These are phyloP conservation scores for Agrilus mali DNA, from an alignment of 2,888 invertebrate genomes.

Conservation along the genomic window DNA sequence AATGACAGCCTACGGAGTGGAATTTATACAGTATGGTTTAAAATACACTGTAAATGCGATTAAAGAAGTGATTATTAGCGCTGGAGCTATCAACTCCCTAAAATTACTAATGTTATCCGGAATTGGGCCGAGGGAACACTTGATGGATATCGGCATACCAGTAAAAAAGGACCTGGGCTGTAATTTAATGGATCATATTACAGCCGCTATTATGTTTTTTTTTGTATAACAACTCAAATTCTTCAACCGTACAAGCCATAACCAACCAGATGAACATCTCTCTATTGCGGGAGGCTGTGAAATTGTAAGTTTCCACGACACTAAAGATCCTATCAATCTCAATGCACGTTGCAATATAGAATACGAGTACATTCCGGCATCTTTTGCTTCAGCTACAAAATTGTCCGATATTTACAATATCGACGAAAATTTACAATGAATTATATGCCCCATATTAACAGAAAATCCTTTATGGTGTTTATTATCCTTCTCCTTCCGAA, in stretches of 20 bases:
- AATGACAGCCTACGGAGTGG: slow-evolving; percentile 33
- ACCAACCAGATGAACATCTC: slow-evolving; percentile 34
- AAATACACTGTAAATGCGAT: slow-evolving; percentile 31
- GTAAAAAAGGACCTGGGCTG: too few relatives aligned
- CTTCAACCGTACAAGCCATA: too few relatives aligned
- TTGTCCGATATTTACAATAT: slow-evolving; percentile 36
- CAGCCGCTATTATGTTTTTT: too few relatives aligned
- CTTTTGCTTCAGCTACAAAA: slow-evolving; percentile 42
- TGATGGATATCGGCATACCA: slow-evolving; percentile 16
- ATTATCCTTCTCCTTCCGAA: slow-evolving; percentile 46
- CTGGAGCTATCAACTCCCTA: slow-evolving; percentile 57
- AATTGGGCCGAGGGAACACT: slow-evolving; percentile 36
- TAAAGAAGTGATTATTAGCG: slow-evolving; percentile 48
- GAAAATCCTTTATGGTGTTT: slow-evolving; percentile 36
- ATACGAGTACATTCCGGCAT: slow-evolving; percentile 49
- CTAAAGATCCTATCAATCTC: slow-evolving; percentile 41
- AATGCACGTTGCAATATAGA: slow-evolving; percentile 55
- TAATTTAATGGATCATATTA: too few relatives aligned
- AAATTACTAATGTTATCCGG: slow-evolving; percentile 68
- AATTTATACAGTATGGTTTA: slow-evolving; percentile 28
- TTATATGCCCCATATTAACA: slow-evolving; percentile 27
- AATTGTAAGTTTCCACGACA: slow-evolving; percentile 52
- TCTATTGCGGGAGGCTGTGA: slow-evolving; percentile 53
- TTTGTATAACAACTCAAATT: too few relatives aligned
- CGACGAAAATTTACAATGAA: slow-evolving; percentile 25